Conservation (phyloP, 2,797 vertebrate genomes). For the Halcyon leucocephala region DNA sequence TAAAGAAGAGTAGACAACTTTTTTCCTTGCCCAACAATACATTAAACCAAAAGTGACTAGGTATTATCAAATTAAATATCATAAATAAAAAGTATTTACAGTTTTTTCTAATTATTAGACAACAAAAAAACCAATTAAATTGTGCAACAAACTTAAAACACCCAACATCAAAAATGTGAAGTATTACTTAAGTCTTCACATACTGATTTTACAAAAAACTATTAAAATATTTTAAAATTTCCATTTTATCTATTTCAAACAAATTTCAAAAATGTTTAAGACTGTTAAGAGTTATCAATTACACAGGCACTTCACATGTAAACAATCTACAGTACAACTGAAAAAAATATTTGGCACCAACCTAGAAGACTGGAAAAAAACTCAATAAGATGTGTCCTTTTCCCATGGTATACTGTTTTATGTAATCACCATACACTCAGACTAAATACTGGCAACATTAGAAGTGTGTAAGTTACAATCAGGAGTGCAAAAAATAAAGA, state of each 20-base stretch:
- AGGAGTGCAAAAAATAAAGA: slow-evolving; percentile 73
- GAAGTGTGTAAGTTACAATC: slow-evolving; percentile 70
- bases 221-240: slow-evolving; percentile 80
- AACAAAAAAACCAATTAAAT: slow-evolving; percentile 75
- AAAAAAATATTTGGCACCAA: slow-evolving; percentile 84
- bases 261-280: slow-evolving; percentile 81
- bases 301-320: slow-evolving; percentile 89
- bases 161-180: slow-evolving; percentile 77
- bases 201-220: slow-evolving; percentile 74
- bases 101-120: slow-evolving; percentile 64
- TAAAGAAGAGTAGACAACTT: slow-evolving; percentile 67
- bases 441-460: slow-evolving; percentile 74
- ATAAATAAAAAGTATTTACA: slow-evolving; percentile 85
- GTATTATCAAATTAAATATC: slow-evolving; percentile 83
- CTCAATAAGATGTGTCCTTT: slow-evolving; percentile 54
- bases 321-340: slow-evolving; percentile 86
- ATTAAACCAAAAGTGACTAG: slow-evolving; percentile 71
- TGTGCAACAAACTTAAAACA: slow-evolving; percentile 79
- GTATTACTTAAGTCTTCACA: slow-evolving; percentile 76
- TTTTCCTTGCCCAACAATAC: slow-evolving; percentile 54
- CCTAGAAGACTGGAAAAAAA: slow-evolving; percentile 77
- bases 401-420: slow-evolving; percentile 40
- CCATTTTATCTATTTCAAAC: slow-evolving; percentile 73
- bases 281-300: slow-evolving; percentile 81
- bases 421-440: slow-evolving; percentile 69